These are phyloP conservation scores for Spinibarbus caldwelli DNA, from an alignment of 2,797 vertebrate genomes.

Conservation along the genomic window DNA sequence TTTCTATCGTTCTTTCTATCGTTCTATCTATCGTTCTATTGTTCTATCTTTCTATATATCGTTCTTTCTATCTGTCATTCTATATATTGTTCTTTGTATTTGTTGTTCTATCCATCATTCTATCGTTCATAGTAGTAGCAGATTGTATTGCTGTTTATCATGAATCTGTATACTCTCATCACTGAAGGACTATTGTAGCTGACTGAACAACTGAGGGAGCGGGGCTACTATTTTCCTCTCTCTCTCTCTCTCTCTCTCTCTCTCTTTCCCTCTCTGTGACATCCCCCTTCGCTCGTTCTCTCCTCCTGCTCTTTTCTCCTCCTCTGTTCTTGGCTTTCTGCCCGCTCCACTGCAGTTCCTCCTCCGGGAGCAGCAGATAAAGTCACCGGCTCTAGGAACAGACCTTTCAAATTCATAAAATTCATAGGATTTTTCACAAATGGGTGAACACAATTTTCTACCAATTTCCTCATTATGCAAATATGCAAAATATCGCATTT, in stretches of 20 bases:
- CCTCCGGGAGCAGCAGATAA: slow-evolving; percentile 92
- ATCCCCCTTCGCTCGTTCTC: slow-evolving; percentile 32
- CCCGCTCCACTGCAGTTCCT: slow-evolving; percentile 82
- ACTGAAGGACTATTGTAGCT: not conserved
- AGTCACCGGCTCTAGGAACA: slow-evolving; percentile 97
- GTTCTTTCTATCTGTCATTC: not conserved
- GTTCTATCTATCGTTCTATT: not conserved
- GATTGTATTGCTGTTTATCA: slow-evolving; percentile 6
- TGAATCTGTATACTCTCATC: not conserved
- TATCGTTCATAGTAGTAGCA: not conserved
- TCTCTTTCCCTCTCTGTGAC: slow-evolving; percentile 16
- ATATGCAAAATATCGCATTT: slow-evolving; percentile 99
- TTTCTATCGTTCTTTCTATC: too few relatives aligned
- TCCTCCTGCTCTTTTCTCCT: slow-evolving; percentile 47
- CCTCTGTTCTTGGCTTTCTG: slow-evolving; percentile 80
- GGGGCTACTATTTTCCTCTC: not conserved
- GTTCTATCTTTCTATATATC: not conserved
- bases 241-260: not conserved
- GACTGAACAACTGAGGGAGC: not conserved
- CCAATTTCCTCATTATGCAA: slow-evolving; percentile 99
- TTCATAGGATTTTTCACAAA: slow-evolving; percentile 99
- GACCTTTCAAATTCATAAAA: slow-evolving; percentile 99
- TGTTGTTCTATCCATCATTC: not conserved
- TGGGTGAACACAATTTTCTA: slow-evolving; percentile 99
- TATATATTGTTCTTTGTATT: not conserved